Evolutionary conservation across 2,888 invertebrate genomes (phyloP).

Genomic region (Diplazon laetatorius): DNA sequence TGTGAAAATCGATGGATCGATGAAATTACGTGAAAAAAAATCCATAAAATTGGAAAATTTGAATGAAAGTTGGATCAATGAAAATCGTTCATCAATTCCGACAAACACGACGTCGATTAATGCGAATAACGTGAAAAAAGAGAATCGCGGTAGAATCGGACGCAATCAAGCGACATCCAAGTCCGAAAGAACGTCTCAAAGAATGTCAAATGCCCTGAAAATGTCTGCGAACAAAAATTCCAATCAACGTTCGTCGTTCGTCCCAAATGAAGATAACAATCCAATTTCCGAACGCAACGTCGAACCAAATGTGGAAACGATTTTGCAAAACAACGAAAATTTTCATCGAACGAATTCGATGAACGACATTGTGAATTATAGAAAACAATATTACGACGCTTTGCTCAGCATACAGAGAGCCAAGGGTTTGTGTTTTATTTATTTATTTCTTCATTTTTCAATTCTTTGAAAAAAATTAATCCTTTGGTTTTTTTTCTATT

Average conservation of each 20-base stretch:
- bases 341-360: constrained; percentile 62
- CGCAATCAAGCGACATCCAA: constrained; percentile 57
- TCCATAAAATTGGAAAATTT: constrained; percentile 5
- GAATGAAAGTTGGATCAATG: not conserved
- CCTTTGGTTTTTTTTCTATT: too few species aligned
- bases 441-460: not conserved
- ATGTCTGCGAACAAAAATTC: not conserved
- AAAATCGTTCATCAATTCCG: too few species aligned
- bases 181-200: constrained; percentile 61
- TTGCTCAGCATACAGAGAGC: constrained; percentile 73
- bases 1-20: constrained; percentile 4
- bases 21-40: constrained; percentile 1
- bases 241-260: not conserved
- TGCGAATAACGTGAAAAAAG: constrained; percentile 32
- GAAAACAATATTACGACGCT: constrained; percentile 74
- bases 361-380: constrained; percentile 70
- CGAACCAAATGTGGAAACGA: not conserved
- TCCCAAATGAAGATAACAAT: not conserved
- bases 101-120: not conserved
- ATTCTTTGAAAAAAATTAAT: not conserved
- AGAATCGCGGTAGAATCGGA: constrained; percentile 50
- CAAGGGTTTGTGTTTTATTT: constrained; percentile 72
- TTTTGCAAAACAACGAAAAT: constrained; percentile 9
- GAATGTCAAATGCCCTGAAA: not conserved
- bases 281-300: not conserved